Base-by-base conservation (phyloP, 2,888 invertebrate species). In the Ennomos quercinarius region DNA sequence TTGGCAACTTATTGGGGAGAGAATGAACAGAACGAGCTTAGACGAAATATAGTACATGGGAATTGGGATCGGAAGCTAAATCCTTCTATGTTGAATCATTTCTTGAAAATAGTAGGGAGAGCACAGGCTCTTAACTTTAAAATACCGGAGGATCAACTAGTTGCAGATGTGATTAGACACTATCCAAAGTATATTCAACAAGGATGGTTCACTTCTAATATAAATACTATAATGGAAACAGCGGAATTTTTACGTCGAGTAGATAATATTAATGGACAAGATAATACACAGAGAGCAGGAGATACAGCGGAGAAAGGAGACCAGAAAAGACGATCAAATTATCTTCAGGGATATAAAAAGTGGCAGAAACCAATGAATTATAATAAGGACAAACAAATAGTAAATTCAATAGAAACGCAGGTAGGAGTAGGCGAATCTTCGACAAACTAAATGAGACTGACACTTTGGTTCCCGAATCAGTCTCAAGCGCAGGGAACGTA, bases 371-470 rank as follows among this genome's bases (percentile, higher is more conserved):
- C 1, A 0, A n/a, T n/a, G n/a, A n/a, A n/a, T n/a, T n/a, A n/a
- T n/a, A n/a, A n/a, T n/a, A n/a, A n/a, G n/a, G n/a, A n/a, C n/a
- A n/a, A n/a, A n/a, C n/a, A n/a, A n/a, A n/a, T n/a, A n/a, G n/a
- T n/a, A n/a, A n/a, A n/a, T n/a, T n/a, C n/a, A n/a, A n/a, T n/a
- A n/a, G n/a, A n/a, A n/a, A n/a, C n/a, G n/a, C n/a, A n/a, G n/a
- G n/a, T n/a, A n/a, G n/a, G n/a, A n/a, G n/a, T n/a, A n/a, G n/a
- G n/a, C n/a, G n/a, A n/a, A n/a, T n/a, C n/a, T n/a, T n/a, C n/a
- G n/a, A n/a, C n/a, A 54, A 53, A 59, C 48, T 49, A 48, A 9
- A 34, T 8, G 35, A 34, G 40, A 49, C 49, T 54, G 53, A 41
- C 8, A 10, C 0, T 27, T 0, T n/a, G 3, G 56, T 49, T 50